Conservation (phyloP, 1,140 invertebrate genomes). For the Hylyphantes graminicola region DNA sequence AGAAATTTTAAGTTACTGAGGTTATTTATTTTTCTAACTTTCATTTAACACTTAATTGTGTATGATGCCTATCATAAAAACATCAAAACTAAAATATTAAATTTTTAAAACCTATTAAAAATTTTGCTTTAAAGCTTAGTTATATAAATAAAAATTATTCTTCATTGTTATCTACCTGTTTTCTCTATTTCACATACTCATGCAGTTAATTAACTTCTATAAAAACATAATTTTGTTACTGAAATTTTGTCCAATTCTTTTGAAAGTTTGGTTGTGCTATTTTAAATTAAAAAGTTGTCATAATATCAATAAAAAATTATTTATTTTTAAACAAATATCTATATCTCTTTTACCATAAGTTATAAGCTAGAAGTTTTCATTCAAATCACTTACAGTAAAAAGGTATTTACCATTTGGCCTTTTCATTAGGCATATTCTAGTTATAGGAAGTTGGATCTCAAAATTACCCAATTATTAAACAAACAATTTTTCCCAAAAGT, state of each 20-base stretch:
- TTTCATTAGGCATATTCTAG: too few species aligned
- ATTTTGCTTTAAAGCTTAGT: background rate
- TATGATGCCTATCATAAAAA: background rate
- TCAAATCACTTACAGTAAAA: too few species aligned
- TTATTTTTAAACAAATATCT: too few species aligned
- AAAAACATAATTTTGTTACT: background rate
- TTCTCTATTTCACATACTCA: background rate
- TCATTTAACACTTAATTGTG: background rate
- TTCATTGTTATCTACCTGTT: background rate
- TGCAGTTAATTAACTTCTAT: background rate
- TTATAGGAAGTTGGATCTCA: too few species aligned
- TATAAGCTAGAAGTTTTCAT: too few species aligned
- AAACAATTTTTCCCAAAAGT: too few species aligned
- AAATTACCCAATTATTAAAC: too few species aligned
- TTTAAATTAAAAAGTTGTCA: background rate
- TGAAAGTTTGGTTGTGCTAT: background rate
- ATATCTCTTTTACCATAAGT: too few species aligned
- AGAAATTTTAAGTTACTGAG: too few species aligned
- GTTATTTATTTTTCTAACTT: background rate
- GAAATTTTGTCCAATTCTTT: background rate
- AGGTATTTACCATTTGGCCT: too few species aligned
- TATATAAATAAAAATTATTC: background rate
- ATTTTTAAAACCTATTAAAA: background rate
- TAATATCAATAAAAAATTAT: background rate
- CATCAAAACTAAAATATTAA: background rate